Evolutionary conservation across 2,888 invertebrate species (phyloP).

Genomic region (Lochmaea crataegi): DNA sequence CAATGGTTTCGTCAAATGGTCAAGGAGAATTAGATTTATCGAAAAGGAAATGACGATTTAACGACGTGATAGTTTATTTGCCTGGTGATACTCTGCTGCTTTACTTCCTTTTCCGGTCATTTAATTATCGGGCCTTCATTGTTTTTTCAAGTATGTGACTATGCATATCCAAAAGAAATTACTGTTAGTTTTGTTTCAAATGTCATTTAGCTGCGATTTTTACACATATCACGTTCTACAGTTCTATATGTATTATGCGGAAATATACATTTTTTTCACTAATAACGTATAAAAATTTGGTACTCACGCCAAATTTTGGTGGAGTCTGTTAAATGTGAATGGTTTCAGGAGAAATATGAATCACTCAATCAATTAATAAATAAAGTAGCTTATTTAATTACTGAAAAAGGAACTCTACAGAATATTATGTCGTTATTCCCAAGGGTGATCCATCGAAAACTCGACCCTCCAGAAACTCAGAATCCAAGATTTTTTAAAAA

Average conservation of each 20-base stretch:
- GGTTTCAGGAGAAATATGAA: no score
- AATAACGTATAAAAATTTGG: not conserved
- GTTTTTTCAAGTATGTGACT: slow-evolving; percentile 17
- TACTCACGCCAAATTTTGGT: no score
- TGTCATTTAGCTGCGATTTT: not conserved
- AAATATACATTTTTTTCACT: not conserved
- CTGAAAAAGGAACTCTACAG: no score
- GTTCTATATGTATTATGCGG: slow-evolving; percentile 3
- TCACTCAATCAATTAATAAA: no score
- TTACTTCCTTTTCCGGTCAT: slow-evolving; percentile 50
- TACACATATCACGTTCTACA: not conserved
- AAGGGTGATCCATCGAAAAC: no score
- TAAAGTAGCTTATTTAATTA: no score
- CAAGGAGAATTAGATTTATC: slow-evolving; percentile 62
- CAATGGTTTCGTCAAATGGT: slow-evolving; percentile 68
- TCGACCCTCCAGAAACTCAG: no score
- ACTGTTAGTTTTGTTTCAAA: not conserved
- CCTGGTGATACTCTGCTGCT: slow-evolving; percentile 31
- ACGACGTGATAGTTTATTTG: slow-evolving; percentile 24
- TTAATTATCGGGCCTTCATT: slow-evolving; percentile 8
- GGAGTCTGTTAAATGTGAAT: no score
- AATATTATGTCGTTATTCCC: no score
- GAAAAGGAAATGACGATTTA: slow-evolving; percentile 53
- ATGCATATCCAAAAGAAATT: slow-evolving; percentile 20
- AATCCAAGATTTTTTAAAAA: no score